Evolutionary conservation across 2,797 vertebrate genomes (phyloP), one percentile per base, ranked within the genome.

Genomic region (Phoxinus dragarum): DNA sequence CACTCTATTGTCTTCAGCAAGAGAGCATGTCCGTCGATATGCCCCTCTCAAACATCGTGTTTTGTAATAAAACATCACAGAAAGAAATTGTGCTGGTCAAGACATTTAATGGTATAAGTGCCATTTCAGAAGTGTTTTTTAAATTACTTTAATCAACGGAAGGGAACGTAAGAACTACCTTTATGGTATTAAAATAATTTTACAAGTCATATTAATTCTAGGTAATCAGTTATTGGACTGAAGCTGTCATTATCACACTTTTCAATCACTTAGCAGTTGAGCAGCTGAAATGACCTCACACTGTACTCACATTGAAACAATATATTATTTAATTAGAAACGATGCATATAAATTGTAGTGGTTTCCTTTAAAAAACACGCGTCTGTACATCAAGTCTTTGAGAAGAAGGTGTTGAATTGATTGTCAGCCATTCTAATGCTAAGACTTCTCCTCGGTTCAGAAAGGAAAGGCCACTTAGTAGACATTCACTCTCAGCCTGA

Each of bases 321-420:
- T 79, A 80, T 77, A 84, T 87, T 47, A 86, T 56, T 90, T 91
- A 89, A 89, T 91, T 84, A 61, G 86, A 90, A 85, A 84, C 88
- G 59, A 85, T 78, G 87, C 75, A 88, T 86, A 82, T 81, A 84
- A 88, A 86, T 80, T 84, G 1, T 67, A 88, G 85, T 84, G 44
- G 31, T 79, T 67, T 78, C 66, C 56, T 81, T 87, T 86, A 89
- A 73, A 91, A 90, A 67, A 84, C 11, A 44, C 66, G 54, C 36
- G 69, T 78, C 38, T 86, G 49, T 82, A 84, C 67, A 84, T 81
- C 82, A 85, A 81, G 68, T 77, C 34, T 73, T 84, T 74, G 36
- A 81, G 69, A 88, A 61, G 67, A 82, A 84, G 77, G 47, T 23
- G 14, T 49, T 40, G 71, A 66, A 54, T 78, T 86, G 88, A 88